Conservation (phyloP, 2,888 invertebrate genomes). For the Nomada ruficornis region DNA sequence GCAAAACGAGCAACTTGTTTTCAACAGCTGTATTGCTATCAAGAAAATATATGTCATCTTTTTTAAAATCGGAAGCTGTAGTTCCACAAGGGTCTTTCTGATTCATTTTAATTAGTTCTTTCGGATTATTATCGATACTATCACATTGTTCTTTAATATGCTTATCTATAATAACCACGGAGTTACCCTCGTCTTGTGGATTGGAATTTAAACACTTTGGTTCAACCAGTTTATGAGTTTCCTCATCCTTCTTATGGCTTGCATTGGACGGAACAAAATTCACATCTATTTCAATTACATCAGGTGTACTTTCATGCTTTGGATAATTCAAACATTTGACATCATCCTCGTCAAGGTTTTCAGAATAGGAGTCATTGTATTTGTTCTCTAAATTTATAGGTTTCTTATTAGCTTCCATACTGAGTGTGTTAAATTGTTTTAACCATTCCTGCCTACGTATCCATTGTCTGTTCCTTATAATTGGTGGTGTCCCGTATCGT, state of each 20-base stretch:
- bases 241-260: constrained; percentile 20
- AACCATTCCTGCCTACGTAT: constrained; percentile 86
- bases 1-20: constrained; percentile 86
- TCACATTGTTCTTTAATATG: constrained; percentile 58
- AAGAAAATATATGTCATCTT: constrained; percentile 6
- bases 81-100: constrained; percentile 29
- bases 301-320: constrained; percentile 1
- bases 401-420: constrained; percentile 65
- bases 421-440: constrained; percentile 79
- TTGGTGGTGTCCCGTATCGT: constrained; percentile 83
- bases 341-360: not conserved
- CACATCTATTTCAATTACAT: constrained; percentile 51
- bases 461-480: constrained; percentile 88
- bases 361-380: not conserved
- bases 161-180: constrained; percentile 70
- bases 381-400: constrained; percentile 11
- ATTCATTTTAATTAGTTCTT: constrained; percentile 66
- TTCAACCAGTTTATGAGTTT: constrained; percentile 37
- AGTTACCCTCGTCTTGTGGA: constrained; percentile 78
- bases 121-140: constrained; percentile 68
- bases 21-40: constrained; percentile 73
- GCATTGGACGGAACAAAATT: constrained; percentile 8
- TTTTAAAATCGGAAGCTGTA: constrained; percentile 39
- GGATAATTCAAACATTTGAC: not conserved
- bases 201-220: constrained; percentile 69